Percentiles rank a stretch among this genome's conserved stretches.
Evolutionary conservation across 2,113 vertebrate species (phyloP).

Genomic region (Bolborhynchus lineola): DNA sequence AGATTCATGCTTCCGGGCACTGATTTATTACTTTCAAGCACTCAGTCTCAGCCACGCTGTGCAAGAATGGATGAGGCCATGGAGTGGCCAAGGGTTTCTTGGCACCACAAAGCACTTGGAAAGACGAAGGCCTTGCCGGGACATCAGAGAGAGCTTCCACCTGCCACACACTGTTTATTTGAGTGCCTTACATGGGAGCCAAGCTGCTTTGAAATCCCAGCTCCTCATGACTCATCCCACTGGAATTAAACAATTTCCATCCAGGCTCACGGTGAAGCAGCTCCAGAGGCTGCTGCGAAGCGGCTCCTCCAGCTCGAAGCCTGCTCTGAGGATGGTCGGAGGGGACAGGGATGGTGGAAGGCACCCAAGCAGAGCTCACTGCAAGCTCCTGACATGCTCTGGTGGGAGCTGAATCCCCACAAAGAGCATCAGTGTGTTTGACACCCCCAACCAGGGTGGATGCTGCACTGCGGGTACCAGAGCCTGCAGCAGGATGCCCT

Average conservation of each 20-base stretch:
- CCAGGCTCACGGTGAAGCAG: background rate
- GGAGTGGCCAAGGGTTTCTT: background rate
- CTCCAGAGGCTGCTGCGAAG: background rate
- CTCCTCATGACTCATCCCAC: slow-evolving; percentile 31
- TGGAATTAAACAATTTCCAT: slow-evolving; percentile 67
- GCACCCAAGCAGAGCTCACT: rapidly evolving
- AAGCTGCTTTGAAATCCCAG: slow-evolving; percentile 53
- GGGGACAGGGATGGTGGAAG: background rate
- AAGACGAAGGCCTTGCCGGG: background rate
- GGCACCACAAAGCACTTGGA: background rate
- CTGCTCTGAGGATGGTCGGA: rapidly evolving
- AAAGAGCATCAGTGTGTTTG: rapidly evolving
- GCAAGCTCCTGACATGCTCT: rapidly evolving
- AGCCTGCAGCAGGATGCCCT: background rate
- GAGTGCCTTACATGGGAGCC: slow-evolving; percentile 66
- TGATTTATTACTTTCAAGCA: slow-evolving; percentile 39
- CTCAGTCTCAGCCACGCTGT: background rate
- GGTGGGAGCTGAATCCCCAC: background rate
- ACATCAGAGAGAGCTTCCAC: slow-evolving; percentile 65
- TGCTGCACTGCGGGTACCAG: background rate
- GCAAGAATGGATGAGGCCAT: slow-evolving; percentile 32
- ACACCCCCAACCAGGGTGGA: rapidly evolving
- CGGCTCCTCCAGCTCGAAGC: background rate
- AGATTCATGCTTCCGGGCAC: slow-evolving; percentile 51
- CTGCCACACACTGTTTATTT: slow-evolving; percentile 61